A percentile compares a stretch with the other conserved stretches of the same genome.
These are phyloP conservation scores for Pseudomyrmex concolor DNA, from an alignment of 1,140 invertebrate species.

Conservation along the genomic window DNA sequence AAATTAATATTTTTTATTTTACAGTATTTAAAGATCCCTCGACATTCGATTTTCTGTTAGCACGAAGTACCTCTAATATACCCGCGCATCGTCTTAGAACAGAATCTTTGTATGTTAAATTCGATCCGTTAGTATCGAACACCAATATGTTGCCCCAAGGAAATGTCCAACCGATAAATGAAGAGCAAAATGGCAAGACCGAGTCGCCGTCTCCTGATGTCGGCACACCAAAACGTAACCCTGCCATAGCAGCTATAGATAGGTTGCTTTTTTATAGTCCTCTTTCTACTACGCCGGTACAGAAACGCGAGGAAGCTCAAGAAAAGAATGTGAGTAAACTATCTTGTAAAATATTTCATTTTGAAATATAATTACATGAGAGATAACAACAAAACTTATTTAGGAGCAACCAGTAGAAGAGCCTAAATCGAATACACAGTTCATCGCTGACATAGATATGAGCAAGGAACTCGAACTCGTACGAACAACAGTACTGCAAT, in stretches of 20 bases:
- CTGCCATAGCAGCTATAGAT: conserved; percentile 83
- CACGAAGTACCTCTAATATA: conserved; percentile 66
- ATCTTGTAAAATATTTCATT: neutral
- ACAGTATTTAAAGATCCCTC: conserved; percentile 82
- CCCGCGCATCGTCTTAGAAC: conserved; percentile 81
- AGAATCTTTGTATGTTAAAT: conserved; percentile 87
- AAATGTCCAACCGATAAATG: conserved; percentile 70
- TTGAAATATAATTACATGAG: neutral
- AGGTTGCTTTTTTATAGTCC: conserved; percentile 82
- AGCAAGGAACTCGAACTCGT: conserved; percentile 81
- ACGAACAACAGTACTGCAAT: conserved; percentile 77
- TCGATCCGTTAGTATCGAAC: conserved; percentile 86
- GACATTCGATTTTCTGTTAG: conserved; percentile 80
- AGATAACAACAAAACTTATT: conserved; percentile 13
- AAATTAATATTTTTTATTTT: conserved; percentile 44
- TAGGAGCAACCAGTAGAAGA: conserved; percentile 70
- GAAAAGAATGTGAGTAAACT: conserved; percentile 74
- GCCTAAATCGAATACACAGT: conserved; percentile 66
- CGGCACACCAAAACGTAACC: conserved; percentile 77
- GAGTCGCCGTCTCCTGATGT: conserved; percentile 65
- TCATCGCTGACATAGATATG: conserved; percentile 77
- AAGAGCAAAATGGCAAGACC: conserved; percentile 77
- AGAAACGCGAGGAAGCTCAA: conserved; percentile 71
- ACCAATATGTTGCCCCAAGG: conserved; percentile 82
- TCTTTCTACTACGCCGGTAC: conserved; percentile 63